A percentile compares a stretch with the other conserved stretches of the same genome.
These are phyloP conservation scores for Latrodectus geometricus DNA, from an alignment of 1,140 invertebrate species.

Conservation along the genomic window DNA sequence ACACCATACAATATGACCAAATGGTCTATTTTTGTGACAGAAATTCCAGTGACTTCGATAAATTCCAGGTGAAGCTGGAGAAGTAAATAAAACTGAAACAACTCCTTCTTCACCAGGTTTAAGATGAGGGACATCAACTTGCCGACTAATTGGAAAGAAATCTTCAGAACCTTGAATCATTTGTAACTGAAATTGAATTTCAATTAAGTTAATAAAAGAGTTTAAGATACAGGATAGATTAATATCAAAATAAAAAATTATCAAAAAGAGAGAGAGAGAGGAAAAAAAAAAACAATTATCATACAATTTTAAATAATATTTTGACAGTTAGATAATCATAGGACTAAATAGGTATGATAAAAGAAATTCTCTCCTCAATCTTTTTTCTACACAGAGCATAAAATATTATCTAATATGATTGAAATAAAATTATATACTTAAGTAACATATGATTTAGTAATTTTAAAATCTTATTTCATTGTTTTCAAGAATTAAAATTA, in stretches of 20 bases:
- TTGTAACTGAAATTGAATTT: slow-evolving; percentile 29
- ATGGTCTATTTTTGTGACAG: slow-evolving; percentile 66
- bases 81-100: slow-evolving; percentile 66
- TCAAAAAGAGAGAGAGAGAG: too few relatives aligned
- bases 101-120: slow-evolving; percentile 67
- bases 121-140: slow-evolving; percentile 63
- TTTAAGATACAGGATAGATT: not conserved
- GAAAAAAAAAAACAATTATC: too few relatives aligned
- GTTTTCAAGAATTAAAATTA: too few relatives aligned
- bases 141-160: slow-evolving; percentile 6
- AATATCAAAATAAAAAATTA: not conserved
- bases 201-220: not conserved
- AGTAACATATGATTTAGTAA: too few relatives aligned
- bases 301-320: too few relatives aligned
- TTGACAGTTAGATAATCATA: too few relatives aligned
- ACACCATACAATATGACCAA: slow-evolving; percentile 69
- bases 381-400: too few relatives aligned
- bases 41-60: slow-evolving; percentile 70
- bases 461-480: too few relatives aligned
- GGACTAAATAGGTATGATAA: too few relatives aligned
- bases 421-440: too few relatives aligned
- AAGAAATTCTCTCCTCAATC: too few relatives aligned
- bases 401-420: too few relatives aligned
- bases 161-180: slow-evolving; percentile 22
- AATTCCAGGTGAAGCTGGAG: slow-evolving; percentile 65